Evolutionary conservation across 2,888 invertebrate genomes (phyloP).

Genomic region (Dolichomitus sp.): DNA sequence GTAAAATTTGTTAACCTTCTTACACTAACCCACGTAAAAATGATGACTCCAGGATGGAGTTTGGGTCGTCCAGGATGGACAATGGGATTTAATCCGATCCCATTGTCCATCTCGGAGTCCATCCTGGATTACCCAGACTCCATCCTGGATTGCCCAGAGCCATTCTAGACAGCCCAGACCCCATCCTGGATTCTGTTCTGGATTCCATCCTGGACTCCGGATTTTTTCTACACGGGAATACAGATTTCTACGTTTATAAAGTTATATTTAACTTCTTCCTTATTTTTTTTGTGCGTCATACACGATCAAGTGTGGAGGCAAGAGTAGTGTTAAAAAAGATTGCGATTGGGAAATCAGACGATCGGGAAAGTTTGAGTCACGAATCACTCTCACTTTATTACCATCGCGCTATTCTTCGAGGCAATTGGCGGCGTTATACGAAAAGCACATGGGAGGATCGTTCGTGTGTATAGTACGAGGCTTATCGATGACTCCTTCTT

Average conservation of each 20-base stretch:
- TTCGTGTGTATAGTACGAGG: slow-evolving; percentile 50
- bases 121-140: too few relatives aligned
- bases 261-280: slow-evolving; percentile 17
- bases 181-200: too few relatives aligned
- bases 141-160: too few relatives aligned
- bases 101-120: too few relatives aligned
- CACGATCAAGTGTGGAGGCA: background rate
- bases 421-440: slow-evolving; percentile 46
- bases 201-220: too few relatives aligned
- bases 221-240: too few relatives aligned
- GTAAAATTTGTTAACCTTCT: background rate
- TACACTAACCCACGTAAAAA: too few relatives aligned
- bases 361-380: slow-evolving; percentile 26
- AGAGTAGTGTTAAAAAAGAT: background rate
- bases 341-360: slow-evolving; percentile 44
- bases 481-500: slow-evolving; percentile 70
- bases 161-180: too few relatives aligned
- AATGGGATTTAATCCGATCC: too few relatives aligned
- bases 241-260: background rate
- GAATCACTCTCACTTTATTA: slow-evolving; percentile 61
- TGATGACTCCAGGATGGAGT: too few relatives aligned
- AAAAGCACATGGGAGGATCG: slow-evolving; percentile 34
- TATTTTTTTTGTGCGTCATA: slow-evolving; percentile 16
- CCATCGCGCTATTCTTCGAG: slow-evolving; percentile 53
- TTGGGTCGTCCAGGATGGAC: too few relatives aligned